These are phyloP conservation scores for Percopsis transmontana DNA, from an alignment of 2,113 vertebrate species.

Conservation along the genomic window DNA sequence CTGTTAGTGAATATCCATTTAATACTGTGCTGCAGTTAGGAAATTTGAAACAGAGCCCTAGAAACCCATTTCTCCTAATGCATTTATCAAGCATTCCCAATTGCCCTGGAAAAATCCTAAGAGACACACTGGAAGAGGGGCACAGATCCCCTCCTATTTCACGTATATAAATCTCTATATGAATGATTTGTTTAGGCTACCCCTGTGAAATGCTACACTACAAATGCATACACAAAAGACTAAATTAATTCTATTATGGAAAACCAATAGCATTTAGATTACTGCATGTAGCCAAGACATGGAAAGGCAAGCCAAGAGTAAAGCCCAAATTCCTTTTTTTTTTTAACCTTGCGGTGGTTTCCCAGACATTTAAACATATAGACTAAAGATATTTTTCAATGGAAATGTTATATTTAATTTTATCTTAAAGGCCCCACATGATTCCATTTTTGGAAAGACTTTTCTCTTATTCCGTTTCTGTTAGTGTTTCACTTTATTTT, in stretches of 20 bases:
- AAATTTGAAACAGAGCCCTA: conserved; percentile 52
- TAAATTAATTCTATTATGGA: no score
- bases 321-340: not conserved
- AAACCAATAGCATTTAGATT: not conserved
- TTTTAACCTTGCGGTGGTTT: not conserved
- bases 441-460: no score
- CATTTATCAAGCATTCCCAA: conserved; percentile 52
- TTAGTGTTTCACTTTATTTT: no score
- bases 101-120: conserved; percentile 31
- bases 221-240: no score
- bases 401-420: no score
- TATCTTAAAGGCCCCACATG: no score
- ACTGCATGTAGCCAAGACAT: not conserved
- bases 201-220: no score
- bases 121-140: conserved; percentile 19
- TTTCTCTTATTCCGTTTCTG: no score
- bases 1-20: conserved; percentile 28
- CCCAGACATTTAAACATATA: no score
- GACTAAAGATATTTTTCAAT: no score
- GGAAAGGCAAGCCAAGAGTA: not conserved
- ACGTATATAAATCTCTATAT: not conserved
- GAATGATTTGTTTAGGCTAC: no score
- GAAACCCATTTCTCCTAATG: conserved; percentile 64
- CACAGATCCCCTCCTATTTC: not conserved
- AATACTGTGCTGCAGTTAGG: conserved; percentile 38